Conservation (phyloP, 2,113 vertebrate genomes). For the Silurus meridionalis region DNA sequence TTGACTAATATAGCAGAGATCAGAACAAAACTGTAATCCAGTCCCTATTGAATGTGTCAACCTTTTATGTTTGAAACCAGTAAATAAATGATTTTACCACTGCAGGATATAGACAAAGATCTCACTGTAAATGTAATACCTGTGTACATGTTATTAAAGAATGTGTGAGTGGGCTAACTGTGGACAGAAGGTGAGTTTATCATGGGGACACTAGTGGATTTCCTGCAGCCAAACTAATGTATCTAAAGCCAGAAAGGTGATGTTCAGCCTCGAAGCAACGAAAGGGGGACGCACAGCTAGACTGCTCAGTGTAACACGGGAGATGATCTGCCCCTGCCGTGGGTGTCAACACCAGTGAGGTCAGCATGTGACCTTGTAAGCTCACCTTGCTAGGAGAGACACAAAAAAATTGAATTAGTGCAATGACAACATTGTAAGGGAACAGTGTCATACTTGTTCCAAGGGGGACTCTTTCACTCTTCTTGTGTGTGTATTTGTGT, state of each 20-base stretch:
- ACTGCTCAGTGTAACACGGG: conserved; percentile 58
- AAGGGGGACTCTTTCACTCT: conserved; percentile 48
- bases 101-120: background rate
- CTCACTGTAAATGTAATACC: background rate
- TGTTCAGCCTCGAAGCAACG: conserved; percentile 43
- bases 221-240: conserved; percentile 53
- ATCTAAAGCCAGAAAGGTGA: conserved; percentile 52
- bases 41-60: background rate
- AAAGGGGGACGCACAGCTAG: conserved; percentile 46
- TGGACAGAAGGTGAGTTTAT: conserved; percentile 59
- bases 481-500: conserved; percentile 30
- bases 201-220: conserved; percentile 37
- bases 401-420: conserved; percentile 66
- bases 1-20: background rate
- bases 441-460: conserved; percentile 72
- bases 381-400: conserved; percentile 79
- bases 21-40: conserved; percentile 21
- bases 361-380: conserved; percentile 72
- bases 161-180: conserved; percentile 55
- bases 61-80: conserved; percentile 1
- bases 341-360: conserved; percentile 73
- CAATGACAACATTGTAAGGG: conserved; percentile 61
- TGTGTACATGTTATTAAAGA: background rate
- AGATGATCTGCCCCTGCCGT: conserved; percentile 61
- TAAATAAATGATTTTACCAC: conserved; percentile 20